Evolutionary conservation across 2,113 vertebrate genomes (phyloP).

Genomic region (Addax nasomaculatus): DNA sequence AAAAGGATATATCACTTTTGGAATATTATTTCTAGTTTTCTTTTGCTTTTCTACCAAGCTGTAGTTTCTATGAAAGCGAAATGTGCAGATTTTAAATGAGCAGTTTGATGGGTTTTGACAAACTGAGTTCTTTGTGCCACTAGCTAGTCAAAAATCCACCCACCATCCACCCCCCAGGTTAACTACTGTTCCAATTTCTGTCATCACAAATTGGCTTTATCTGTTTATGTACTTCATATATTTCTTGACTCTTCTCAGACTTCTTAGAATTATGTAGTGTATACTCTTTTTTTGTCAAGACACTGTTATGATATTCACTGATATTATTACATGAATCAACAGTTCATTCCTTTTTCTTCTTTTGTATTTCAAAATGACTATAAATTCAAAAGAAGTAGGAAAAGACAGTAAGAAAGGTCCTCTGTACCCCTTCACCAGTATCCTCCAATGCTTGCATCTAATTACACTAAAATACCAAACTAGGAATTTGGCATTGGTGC

Average conservation of each 20-base stretch:
- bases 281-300: neutral
- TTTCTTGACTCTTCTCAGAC: neutral
- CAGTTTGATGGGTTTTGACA: neutral
- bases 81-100: neutral
- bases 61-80: slow-evolving; percentile 1
- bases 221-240: neutral
- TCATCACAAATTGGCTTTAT: neutral
- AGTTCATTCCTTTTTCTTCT: neutral
- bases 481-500: neutral
- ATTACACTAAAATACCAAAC: neutral
- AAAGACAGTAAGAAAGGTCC: neutral
- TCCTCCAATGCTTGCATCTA: neutral
- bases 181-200: neutral
- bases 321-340: neutral
- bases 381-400: neutral
- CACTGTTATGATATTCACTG: neutral
- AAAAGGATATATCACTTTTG: neutral
- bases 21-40: neutral
- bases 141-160: neutral
- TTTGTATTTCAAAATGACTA: slow-evolving; percentile 9
- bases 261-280: neutral
- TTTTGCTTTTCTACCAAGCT: neutral
- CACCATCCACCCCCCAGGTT: neutral
- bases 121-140: neutral
- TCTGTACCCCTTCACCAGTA: neutral